phyloP scores from a whole-genome alignment of 2,113 vertebrate genomes.

The Otolemur garnettii region DNA sequence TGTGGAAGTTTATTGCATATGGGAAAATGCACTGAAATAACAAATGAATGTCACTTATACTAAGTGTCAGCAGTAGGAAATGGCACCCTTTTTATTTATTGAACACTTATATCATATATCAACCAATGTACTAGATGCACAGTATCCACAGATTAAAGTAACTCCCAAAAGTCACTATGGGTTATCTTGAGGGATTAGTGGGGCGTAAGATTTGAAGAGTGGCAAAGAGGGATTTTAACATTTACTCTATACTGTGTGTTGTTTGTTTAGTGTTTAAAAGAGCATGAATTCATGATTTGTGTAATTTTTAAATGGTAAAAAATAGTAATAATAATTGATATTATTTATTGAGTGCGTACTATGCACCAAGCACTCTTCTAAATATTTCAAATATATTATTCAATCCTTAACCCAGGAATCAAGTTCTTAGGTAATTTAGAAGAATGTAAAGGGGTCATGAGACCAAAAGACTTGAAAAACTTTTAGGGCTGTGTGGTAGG shows the following conservation, averaged over 20 bases:
- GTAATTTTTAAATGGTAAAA: not conserved
- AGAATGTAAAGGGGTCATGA: not conserved
- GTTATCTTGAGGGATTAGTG: not conserved
- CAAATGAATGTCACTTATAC: not conserved
- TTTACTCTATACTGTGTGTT: not conserved
- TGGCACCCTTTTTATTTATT: not conserved
- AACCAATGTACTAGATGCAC: not conserved
- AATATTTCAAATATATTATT: not conserved
- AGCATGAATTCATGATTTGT: not conserved
- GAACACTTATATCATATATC: not conserved
- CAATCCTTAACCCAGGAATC: not conserved
- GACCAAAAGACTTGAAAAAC: not conserved
- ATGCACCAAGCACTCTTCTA: not conserved
- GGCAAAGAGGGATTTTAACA: not conserved
- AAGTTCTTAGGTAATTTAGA: not conserved
- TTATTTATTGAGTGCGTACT: not conserved
- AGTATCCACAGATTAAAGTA: not conserved
- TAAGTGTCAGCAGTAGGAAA: not conserved
- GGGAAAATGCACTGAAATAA: not conserved
- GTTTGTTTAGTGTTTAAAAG: conserved; percentile 9
- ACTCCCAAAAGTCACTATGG: not conserved
- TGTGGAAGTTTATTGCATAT: too few species aligned
- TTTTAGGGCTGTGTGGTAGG: not conserved
- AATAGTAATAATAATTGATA: not conserved
- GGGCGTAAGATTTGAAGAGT: not conserved